Conservation (phyloP, 2,113 vertebrate species). For the Periophthalmus modestus region DNA sequence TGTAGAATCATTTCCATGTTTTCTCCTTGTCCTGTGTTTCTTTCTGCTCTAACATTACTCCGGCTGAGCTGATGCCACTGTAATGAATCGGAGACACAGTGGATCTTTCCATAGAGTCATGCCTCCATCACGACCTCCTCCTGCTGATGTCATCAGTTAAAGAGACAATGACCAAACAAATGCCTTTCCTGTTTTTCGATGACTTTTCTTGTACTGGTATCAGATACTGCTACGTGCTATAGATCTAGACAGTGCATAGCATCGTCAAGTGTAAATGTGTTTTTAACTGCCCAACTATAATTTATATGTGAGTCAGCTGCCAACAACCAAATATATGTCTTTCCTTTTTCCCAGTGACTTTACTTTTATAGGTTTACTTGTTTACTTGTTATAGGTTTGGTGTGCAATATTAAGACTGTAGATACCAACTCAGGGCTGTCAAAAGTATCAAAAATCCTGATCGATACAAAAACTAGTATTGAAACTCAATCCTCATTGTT, state of each 20-base stretch:
- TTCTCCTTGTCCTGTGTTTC: not conserved
- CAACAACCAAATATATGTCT: constrained; percentile 41
- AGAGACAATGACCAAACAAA: constrained; percentile 53
- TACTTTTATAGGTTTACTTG: too few species aligned
- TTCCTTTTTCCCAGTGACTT: not conserved
- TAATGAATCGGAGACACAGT: constrained; percentile 30
- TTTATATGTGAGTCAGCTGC: too few species aligned
- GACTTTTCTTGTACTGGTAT: not conserved
- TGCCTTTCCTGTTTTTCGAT: constrained; percentile 7
- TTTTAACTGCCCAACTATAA: too few species aligned
- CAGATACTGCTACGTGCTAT: too few species aligned
- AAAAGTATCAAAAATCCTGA: too few species aligned
- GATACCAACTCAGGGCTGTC: not conserved
- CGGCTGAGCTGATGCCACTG: not conserved
- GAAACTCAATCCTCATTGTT: too few species aligned
- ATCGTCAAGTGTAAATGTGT: too few species aligned
- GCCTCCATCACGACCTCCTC: constrained; percentile 46
- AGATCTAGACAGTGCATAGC: not conserved
- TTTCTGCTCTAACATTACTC: not conserved
- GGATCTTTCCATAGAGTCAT: constrained; percentile 40
- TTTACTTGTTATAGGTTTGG: constrained; percentile 9
- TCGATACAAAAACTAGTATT: too few species aligned
- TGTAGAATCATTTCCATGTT: not conserved
- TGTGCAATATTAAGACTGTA: constrained; percentile 4
- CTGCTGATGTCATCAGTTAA: constrained; percentile 68